A percentile compares a stretch with the other conserved stretches of the same genome.
These are phyloP conservation scores for Schizotus pectinicornis DNA, from an alignment of 2,888 invertebrate genomes.

Conservation along the genomic window DNA sequence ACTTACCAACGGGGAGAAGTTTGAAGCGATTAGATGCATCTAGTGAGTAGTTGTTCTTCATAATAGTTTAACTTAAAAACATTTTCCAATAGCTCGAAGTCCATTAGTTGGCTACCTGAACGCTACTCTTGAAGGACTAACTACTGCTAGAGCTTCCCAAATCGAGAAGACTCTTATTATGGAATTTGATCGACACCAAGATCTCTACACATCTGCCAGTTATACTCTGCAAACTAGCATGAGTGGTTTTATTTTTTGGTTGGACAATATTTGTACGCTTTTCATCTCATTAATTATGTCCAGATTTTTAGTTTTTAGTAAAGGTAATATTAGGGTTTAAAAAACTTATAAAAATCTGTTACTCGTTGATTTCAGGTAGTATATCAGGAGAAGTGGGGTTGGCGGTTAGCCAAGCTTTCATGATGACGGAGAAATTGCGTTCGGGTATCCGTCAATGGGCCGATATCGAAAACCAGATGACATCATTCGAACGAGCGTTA, in stretches of 20 bases:
- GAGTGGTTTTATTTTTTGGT: constrained; percentile 73
- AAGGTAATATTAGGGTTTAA: constrained; percentile 64
- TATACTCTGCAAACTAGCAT: constrained; percentile 68
- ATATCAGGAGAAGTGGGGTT: constrained; percentile 58
- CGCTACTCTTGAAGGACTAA: constrained; percentile 76
- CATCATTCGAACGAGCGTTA: constrained; percentile 12
- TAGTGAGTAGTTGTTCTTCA: constrained; percentile 61
- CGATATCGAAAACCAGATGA: constrained; percentile 67
- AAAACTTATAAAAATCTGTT: constrained; percentile 53
- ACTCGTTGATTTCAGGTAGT: no score
- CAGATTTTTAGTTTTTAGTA: constrained; percentile 23
- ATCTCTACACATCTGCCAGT: constrained; percentile 76
- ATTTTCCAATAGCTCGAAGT: constrained; percentile 67
- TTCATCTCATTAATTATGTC: constrained; percentile 41
- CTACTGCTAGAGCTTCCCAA: constrained; percentile 76
- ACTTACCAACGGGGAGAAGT: constrained; percentile 75
- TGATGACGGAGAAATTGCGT: constrained; percentile 68
- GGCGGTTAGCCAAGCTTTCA: constrained; percentile 78
- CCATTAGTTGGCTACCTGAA: constrained; percentile 80
- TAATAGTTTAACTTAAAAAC: not conserved
- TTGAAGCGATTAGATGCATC: constrained; percentile 74
- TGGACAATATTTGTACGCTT: constrained; percentile 60
- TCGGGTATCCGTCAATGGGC: constrained; percentile 80
- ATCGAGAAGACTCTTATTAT: constrained; percentile 67
- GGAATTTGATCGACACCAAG: constrained; percentile 69